A percentile compares a stretch with the other conserved stretches of the same genome.
Conservation (phyloP, 2,113 vertebrate species). For the Leucosticte australis region DNA sequence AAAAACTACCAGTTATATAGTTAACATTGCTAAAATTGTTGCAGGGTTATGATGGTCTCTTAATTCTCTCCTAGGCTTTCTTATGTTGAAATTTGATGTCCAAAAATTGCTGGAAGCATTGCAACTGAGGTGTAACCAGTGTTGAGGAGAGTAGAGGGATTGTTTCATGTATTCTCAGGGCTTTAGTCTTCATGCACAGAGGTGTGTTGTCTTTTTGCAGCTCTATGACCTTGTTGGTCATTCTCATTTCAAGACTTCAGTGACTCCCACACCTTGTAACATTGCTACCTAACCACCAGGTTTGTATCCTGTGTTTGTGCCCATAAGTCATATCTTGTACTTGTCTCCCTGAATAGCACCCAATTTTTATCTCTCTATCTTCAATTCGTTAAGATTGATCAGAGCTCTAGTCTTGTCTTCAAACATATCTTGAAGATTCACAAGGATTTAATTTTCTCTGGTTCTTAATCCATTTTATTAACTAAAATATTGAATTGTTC, state of each 20-base stretch:
- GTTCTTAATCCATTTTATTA: not conserved
- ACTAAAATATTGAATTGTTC: not conserved
- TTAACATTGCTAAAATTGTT: not conserved
- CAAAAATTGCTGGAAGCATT: not conserved
- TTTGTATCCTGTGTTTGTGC: not conserved
- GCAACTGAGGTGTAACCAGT: accelerated
- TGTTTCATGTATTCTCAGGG: not conserved
- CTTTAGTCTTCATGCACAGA: not conserved
- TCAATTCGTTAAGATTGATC: not conserved
- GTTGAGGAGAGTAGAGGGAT: not conserved
- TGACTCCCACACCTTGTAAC: not conserved
- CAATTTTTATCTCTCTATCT: not conserved
- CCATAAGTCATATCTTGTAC: not conserved
- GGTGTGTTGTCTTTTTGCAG: not conserved
- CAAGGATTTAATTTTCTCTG: not conserved
- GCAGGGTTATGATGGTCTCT: not conserved
- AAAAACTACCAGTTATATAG: not conserved
- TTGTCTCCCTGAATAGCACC: not conserved
- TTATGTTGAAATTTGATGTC: not conserved
- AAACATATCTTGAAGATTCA: not conserved
- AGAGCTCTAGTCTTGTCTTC: not conserved
- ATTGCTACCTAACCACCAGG: not conserved
- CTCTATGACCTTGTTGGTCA: not conserved
- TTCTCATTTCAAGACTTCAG: not conserved
- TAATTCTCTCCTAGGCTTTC: not conserved